Evolutionary conservation across 2,888 invertebrate genomes (phyloP).

Genomic region (Philereme transversata): DNA sequence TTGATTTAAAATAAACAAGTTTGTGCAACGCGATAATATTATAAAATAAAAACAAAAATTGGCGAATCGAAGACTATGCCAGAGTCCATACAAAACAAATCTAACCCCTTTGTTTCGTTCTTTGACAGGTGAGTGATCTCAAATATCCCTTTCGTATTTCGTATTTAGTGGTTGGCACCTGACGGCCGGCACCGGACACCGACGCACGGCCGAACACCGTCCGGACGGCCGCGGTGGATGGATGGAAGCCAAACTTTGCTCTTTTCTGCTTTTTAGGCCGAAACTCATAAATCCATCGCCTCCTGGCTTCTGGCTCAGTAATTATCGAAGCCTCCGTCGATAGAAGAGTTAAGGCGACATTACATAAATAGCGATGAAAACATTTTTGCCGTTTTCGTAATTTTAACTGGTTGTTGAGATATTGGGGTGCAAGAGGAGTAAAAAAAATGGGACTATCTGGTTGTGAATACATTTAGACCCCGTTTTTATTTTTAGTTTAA

Average conservation of each 20-base stretch:
- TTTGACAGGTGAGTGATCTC: background rate
- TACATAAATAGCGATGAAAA: too few species aligned
- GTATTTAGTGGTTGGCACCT: constrained; percentile 4
- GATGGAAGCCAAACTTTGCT: constrained; percentile 16
- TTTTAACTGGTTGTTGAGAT: too few species aligned
- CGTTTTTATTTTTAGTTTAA: too few species aligned
- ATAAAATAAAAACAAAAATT: too few species aligned
- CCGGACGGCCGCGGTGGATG: background rate
- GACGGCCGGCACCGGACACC: background rate
- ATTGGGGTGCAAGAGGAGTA: too few species aligned
- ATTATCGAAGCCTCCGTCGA: constrained; percentile 8
- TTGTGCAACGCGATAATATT: too few species aligned
- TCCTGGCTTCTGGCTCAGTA: background rate
- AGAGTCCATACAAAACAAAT: too few species aligned
- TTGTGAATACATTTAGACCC: too few species aligned
- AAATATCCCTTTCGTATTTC: background rate
- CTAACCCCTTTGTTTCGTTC: background rate
- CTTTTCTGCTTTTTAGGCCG: constrained; percentile 12
- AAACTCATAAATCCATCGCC: constrained; percentile 18
- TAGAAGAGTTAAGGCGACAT: background rate
- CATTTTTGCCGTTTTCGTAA: too few species aligned
- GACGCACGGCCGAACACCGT: background rate
- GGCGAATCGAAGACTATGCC: too few species aligned
- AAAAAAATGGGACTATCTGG: too few species aligned
- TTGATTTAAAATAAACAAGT: too few species aligned